Percentiles rank a stretch among this genome's conserved stretches.
Evolutionary conservation across 2,888 invertebrate genomes (phyloP).

Genomic region (Cephus sareptanus): DNA sequence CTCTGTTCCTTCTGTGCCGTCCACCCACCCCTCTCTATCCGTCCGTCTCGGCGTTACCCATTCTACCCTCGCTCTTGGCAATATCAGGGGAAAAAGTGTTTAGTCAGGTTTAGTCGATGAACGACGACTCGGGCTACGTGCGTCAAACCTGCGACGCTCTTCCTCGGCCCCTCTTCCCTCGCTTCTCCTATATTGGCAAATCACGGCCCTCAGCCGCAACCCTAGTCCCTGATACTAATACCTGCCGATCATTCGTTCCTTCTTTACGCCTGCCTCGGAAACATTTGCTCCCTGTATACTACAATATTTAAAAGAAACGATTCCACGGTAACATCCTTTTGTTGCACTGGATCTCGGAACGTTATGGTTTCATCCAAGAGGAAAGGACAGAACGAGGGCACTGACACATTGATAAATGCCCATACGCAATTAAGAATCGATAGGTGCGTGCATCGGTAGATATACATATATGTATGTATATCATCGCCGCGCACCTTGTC

Average conservation of each 20-base stretch:
- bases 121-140: neutral
- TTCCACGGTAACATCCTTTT: too few species aligned
- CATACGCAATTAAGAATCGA: too few species aligned
- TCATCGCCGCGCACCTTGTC: too few species aligned
- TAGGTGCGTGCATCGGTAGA: too few species aligned
- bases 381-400: too few species aligned
- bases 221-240: neutral
- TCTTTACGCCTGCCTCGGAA: conserved; percentile 40
- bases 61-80: neutral
- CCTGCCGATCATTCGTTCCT: conserved; percentile 24
- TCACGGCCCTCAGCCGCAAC: neutral
- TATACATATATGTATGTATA: too few species aligned
- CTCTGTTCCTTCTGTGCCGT: neutral
- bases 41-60: neutral
- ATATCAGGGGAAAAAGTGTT: conserved; percentile 3
- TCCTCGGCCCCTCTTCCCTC: too few species aligned
- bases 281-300: conserved; percentile 21
- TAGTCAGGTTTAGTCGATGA: neutral
- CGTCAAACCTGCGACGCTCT: neutral
- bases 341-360: too few species aligned
- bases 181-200: neutral
- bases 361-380: too few species aligned
- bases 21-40: neutral
- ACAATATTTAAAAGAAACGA: too few species aligned
- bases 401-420: too few species aligned